phyloP scores from a whole-genome alignment of 2,888 invertebrate species.

The Anorthoa munda region DNA sequence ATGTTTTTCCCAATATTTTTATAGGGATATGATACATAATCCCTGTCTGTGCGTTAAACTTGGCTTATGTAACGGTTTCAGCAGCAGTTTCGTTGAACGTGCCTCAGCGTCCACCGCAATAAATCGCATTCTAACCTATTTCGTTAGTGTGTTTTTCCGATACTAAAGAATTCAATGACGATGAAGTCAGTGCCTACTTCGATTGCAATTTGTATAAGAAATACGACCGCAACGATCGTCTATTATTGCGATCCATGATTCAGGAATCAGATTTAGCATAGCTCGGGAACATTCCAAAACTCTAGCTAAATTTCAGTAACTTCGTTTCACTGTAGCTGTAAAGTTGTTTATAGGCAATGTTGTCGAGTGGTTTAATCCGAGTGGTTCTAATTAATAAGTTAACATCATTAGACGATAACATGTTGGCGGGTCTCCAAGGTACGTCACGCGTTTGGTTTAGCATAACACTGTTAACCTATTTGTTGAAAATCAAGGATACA shows the following conservation, averaged over 20 bases:
- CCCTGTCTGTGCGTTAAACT: conserved; percentile 7
- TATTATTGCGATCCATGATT: conserved; percentile 80
- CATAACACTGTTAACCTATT: conserved; percentile 83
- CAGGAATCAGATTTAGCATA: conserved; percentile 78
- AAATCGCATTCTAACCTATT: conserved; percentile 11
- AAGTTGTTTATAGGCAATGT: conserved; percentile 60
- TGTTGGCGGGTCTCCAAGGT: conserved; percentile 81
- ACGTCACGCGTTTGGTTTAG: conserved; percentile 76
- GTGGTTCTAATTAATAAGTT: conserved; percentile 81
- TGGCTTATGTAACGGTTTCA: conserved; percentile 5
- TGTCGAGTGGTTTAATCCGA: conserved; percentile 56
- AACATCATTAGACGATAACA: conserved; percentile 77
- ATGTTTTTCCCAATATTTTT: conserved; percentile 55
- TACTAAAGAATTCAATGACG: conserved; percentile 32
- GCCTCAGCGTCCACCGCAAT: neutral
- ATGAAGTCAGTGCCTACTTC: conserved; percentile 49
- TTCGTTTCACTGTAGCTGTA: conserved; percentile 62
- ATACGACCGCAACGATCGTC: conserved; percentile 65
- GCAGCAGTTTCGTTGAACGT: neutral
- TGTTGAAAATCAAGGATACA: conserved; percentile 77
- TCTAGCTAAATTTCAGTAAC: conserved; percentile 65
- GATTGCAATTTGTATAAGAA: conserved; percentile 62
- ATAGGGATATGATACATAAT: conserved; percentile 20
- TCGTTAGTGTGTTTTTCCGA: conserved; percentile 23
- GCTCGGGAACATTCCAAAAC: conserved; percentile 76